These are phyloP conservation scores for Puma concolor DNA, from an alignment of 2,113 vertebrate genomes.

Conservation along the genomic window DNA sequence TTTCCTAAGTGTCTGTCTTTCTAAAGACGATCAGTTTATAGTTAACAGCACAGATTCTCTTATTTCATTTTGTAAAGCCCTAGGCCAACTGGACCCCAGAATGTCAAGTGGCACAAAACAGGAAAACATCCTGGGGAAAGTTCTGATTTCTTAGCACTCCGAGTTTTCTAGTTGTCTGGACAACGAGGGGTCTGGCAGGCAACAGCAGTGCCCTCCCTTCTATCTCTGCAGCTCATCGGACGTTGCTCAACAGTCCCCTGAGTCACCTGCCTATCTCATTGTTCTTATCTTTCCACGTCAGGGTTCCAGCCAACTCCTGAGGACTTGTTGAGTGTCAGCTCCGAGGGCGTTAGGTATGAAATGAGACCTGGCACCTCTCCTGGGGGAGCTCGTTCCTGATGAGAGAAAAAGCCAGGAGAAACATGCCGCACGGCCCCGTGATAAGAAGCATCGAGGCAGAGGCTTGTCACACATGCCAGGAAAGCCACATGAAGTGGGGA, in stretches of 20 bases:
- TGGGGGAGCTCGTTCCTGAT: neutral
- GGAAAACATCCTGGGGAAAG: neutral
- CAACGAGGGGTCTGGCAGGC: fast-evolving
- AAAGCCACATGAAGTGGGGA: neutral
- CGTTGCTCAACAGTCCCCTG: neutral
- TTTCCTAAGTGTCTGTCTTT: neutral
- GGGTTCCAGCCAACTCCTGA: neutral
- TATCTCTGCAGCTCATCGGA: neutral
- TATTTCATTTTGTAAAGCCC: neutral
- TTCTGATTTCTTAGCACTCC: neutral
- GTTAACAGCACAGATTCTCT: neutral
- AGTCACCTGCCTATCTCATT: neutral
- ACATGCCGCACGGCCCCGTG: neutral
- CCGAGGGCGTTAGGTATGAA: neutral
- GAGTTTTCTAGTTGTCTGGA: neutral
- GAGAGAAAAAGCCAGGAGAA: neutral
- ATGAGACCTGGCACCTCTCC: neutral
- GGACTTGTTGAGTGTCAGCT: neutral
- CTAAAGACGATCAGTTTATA: neutral
- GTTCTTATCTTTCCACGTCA: neutral
- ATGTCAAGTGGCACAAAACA: neutral
- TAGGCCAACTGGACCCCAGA: neutral
- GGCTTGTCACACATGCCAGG: neutral
- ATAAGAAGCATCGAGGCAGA: neutral
- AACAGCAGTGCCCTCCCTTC: neutral